Percentiles rank a stretch among this genome's conserved stretches.
Evolutionary conservation across 2,888 invertebrate species (phyloP).

Genomic region (Platycnemis pennipes): DNA sequence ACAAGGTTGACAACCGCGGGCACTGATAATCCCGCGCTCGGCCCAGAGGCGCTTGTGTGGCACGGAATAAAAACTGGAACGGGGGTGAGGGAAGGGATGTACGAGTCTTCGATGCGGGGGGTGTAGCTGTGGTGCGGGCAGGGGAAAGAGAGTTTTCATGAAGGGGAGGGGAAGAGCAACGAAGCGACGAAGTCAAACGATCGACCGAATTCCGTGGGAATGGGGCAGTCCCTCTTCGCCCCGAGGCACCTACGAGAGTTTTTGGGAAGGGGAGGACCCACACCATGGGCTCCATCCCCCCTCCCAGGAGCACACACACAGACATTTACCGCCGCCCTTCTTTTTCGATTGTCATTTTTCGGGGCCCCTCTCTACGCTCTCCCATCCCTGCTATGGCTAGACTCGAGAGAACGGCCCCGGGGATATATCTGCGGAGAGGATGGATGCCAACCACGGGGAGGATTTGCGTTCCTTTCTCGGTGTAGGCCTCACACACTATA

Average conservation of each 20-base stretch:
- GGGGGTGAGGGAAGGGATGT: not conserved
- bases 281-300: not conserved
- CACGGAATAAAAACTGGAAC: not conserved
- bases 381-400: not conserved
- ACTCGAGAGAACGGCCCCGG: conserved; percentile 37
- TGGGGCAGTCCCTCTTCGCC: not conserved
- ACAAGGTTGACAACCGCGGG: not conserved
- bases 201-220: conserved; percentile 48
- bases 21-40: not conserved
- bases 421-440: conserved; percentile 42
- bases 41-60: not conserved
- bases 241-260: not conserved
- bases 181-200: conserved; percentile 32
- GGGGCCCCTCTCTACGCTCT: not conserved
- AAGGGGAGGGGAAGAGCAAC: not conserved
- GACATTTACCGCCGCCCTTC: not conserved
- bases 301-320: not conserved
- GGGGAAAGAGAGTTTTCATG: not conserved
- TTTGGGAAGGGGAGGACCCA: not conserved
- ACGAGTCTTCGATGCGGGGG: not conserved
- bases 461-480: conserved; percentile 46
- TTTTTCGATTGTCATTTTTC: conserved; percentile 43
- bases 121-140: not conserved
- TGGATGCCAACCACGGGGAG: not conserved
- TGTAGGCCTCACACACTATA: not conserved